Base-by-base conservation (phyloP, 2,797 vertebrate species). In the Chrosomus eos region DNA sequence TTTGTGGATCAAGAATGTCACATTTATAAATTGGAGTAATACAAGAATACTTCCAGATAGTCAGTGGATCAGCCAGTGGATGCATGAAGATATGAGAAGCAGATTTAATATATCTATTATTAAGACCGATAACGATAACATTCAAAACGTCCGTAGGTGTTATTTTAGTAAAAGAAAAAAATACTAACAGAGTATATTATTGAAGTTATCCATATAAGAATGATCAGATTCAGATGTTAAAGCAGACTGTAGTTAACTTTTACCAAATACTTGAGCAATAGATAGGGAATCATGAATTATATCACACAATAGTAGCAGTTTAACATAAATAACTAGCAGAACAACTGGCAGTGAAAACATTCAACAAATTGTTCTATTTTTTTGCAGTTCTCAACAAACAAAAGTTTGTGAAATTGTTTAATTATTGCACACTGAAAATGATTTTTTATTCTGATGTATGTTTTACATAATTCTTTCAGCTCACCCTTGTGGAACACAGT, bases 401-500 rank as follows among this genome's bases (percentile, higher is more conserved):
- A 18, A 62, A 23, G 55, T 58, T 11, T 18, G 26, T 31, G 18
- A 74, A 23, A 33, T n/a, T 23, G 10, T 38, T 45, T 51, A 6
- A 16, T 26, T 38, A 40, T 60, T 14, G 26, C 10, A 11, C 53
- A 1, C n/a, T n/a, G n/a, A 60, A 0, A 43, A 71, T 2, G 23
- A 21, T 23, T 0, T 8, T 26, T 55, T 62, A 40, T 45, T 58
- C 19, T 62, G 6, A 72, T 48, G 3, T 18, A 70, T 51, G 36
- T 48, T 66, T 68, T 66, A 21, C 9, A 53, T 31, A 7, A 83
- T 38, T 68, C 13, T 19, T 85, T 51, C 62, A 92, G 95, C n/a
- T 96, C 95, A 4, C 21, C 85, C 7, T 83, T 91, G 70, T 96
- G 95, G 95, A 1, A 87, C 26, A 89, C 58, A 0, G 92, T 95